Percentiles rank a stretch among this genome's conserved stretches.
These are phyloP conservation scores for Montipora cactus DNA, from an alignment of 64 coral and sea anemone genomes.

Conservation along the genomic window DNA sequence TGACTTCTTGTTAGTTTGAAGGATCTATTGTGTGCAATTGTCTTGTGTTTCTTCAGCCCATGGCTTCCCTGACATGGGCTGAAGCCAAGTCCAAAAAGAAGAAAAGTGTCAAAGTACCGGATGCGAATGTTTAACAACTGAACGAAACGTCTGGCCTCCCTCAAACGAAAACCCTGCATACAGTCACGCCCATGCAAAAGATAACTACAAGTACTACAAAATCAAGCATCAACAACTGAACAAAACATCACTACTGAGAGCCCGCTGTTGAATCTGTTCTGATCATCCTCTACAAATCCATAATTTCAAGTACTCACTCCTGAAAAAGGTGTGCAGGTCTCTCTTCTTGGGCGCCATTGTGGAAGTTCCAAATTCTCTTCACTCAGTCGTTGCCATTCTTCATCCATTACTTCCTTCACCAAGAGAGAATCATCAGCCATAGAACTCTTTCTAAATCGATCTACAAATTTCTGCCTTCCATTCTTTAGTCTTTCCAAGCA, in stretches of 20 bases:
- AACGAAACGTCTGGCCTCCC: too few species aligned
- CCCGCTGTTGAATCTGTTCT: background rate
- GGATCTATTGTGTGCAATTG: too few species aligned
- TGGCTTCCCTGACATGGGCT: too few species aligned
- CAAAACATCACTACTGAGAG: background rate
- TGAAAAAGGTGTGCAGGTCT: constrained; percentile 63
- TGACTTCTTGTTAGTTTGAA: too few species aligned
- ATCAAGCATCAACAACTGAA: too few species aligned
- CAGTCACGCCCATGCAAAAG: too few species aligned
- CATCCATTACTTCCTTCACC: constrained; percentile 73
- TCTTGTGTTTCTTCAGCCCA: too few species aligned
- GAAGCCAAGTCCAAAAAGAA: too few species aligned
- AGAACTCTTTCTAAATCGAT: constrained; percentile 29
- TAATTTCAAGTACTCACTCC: constrained; percentile 15
- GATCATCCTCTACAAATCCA: background rate
- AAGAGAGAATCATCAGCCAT: constrained; percentile 6
- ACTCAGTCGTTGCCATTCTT: constrained; percentile 68
- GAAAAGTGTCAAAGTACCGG: too few species aligned
- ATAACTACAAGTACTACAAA: too few species aligned
- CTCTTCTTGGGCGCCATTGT: constrained; percentile 58
- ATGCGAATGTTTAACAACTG: too few species aligned
- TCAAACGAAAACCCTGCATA: too few species aligned
- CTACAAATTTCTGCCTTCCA: constrained; percentile 71
- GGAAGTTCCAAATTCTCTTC: constrained; percentile 50
- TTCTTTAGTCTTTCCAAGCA: constrained; percentile 71